Conservation (phyloP, 2,888 invertebrate genomes). For the Gari tellinella region DNA sequence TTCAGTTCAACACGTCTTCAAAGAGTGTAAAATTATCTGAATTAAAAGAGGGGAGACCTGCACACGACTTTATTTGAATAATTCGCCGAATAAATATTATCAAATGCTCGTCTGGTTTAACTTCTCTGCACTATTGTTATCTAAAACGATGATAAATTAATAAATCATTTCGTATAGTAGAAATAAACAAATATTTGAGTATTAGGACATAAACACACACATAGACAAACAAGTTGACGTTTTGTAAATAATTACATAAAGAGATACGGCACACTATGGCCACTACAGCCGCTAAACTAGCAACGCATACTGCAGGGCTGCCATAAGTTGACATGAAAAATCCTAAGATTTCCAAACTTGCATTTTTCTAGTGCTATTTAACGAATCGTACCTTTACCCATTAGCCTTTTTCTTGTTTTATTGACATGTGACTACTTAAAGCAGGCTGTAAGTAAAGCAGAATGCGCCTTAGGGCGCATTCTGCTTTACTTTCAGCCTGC, state of each 20-base stretch:
- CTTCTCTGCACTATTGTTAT: conserved; percentile 51
- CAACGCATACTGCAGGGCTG: too few relatives aligned
- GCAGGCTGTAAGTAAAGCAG: too few relatives aligned
- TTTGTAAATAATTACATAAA: conserved; percentile 44
- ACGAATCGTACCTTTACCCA: too few relatives aligned
- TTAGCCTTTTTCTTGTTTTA: too few relatives aligned
- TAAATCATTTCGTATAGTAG: conserved; percentile 53
- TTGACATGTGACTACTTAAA: too few relatives aligned
- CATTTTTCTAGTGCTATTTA: too few relatives aligned
- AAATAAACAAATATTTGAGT: conserved; percentile 58
- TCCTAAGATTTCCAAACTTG: too few relatives aligned
- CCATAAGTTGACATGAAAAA: too few relatives aligned
- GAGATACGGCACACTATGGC: not conserved
- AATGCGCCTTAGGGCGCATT: too few relatives aligned
- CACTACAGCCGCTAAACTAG: not conserved
- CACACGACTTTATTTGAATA: conserved; percentile 58
- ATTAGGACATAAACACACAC: conserved; percentile 45
- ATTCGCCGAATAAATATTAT: conserved; percentile 52
- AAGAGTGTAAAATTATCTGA: too few relatives aligned
- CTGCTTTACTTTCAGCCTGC: too few relatives aligned
- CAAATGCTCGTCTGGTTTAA: conserved; percentile 46
- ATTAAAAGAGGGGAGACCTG: conserved; percentile 2
- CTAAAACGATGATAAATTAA: conserved; percentile 54
- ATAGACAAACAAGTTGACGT: conserved; percentile 52
- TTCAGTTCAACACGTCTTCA: too few relatives aligned